Percentiles rank a stretch among this genome's conserved stretches.
Evolutionary conservation across 2,113 vertebrate species (phyloP).

Genomic region (Silurus meridionalis): DNA sequence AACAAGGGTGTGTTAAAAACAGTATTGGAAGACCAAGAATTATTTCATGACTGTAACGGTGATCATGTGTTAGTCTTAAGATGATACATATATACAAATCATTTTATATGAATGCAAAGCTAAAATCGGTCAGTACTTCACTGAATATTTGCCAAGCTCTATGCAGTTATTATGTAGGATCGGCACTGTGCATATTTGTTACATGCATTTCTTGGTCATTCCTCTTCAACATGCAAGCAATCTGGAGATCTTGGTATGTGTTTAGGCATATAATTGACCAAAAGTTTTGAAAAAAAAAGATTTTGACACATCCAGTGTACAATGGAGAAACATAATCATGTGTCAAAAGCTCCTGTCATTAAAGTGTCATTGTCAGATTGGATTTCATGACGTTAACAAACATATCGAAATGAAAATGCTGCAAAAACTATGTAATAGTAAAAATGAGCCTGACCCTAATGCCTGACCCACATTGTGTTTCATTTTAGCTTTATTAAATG

Average conservation of each 20-base stretch:
- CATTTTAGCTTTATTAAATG: not conserved
- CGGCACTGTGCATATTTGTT: conserved; percentile 34
- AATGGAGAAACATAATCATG: conserved; percentile 40
- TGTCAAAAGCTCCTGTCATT: conserved; percentile 68
- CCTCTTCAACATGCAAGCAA: conserved; percentile 20
- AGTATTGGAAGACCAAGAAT: not conserved
- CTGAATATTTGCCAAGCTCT: conserved; percentile 28
- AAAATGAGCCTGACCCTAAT: conserved; percentile 40
- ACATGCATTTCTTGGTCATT: conserved; percentile 8
- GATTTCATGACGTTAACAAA: conserved; percentile 61
- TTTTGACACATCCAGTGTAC: not conserved
- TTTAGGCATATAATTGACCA: not conserved
- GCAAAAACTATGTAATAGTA: conserved; percentile 58
- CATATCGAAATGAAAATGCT: conserved; percentile 74
- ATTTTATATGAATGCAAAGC: not conserved
- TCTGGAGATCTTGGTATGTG: not conserved
- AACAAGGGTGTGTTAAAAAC: conserved; percentile 21
- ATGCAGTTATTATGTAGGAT: conserved; percentile 45
- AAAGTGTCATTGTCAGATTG: conserved; percentile 72
- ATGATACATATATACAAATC: conserved; percentile 3
- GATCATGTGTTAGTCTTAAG: not conserved
- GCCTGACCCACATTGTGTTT: conserved; percentile 32
- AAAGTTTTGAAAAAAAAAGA: not conserved
- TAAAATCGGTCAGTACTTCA: conserved; percentile 1
- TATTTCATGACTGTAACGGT: not conserved